A percentile compares a stretch with the other conserved stretches of the same genome.
Conservation (phyloP, 2,888 invertebrate genomes). For the Synergus gifuensis region DNA sequence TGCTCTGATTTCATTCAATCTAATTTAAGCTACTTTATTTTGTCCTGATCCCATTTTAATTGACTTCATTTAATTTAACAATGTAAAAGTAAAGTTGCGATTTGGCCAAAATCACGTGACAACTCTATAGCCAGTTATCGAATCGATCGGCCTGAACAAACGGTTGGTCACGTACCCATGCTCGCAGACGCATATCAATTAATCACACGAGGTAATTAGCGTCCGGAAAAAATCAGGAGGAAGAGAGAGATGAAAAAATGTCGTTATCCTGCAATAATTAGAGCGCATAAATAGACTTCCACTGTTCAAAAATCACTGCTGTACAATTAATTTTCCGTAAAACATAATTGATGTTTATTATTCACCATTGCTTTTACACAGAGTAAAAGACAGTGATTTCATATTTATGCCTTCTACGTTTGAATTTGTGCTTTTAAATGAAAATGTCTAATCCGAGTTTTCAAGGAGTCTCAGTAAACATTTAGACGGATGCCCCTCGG, state of each 20-base stretch:
- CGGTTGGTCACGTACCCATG: constrained; percentile 18
- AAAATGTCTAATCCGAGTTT: not conserved
- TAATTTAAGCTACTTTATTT: not conserved
- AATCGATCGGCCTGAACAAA: constrained; percentile 28
- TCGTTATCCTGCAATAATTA: constrained; percentile 44
- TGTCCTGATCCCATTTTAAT: not conserved
- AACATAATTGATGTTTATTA: too few relatives aligned
- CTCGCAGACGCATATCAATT: constrained; percentile 44
- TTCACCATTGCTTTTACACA: not conserved
- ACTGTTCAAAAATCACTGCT: not conserved
- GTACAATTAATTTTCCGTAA: not conserved
- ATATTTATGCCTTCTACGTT: not conserved
- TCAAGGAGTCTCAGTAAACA: not conserved
- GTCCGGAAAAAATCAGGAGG: constrained; percentile 35
- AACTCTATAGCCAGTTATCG: constrained; percentile 21
- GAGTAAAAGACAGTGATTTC: not conserved
- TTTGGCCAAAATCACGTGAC: constrained; percentile 6
- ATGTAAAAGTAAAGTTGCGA: not conserved
- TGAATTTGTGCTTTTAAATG: not conserved
- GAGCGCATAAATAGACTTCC: not conserved
- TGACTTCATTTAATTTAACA: not conserved
- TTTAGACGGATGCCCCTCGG: not conserved
- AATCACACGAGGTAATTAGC: constrained; percentile 50
- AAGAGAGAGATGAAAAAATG: constrained; percentile 32
- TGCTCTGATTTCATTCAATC: not conserved